Evolutionary conservation across 2,888 invertebrate species (phyloP).

Genomic region (Drosophila glabriapex): DNA sequence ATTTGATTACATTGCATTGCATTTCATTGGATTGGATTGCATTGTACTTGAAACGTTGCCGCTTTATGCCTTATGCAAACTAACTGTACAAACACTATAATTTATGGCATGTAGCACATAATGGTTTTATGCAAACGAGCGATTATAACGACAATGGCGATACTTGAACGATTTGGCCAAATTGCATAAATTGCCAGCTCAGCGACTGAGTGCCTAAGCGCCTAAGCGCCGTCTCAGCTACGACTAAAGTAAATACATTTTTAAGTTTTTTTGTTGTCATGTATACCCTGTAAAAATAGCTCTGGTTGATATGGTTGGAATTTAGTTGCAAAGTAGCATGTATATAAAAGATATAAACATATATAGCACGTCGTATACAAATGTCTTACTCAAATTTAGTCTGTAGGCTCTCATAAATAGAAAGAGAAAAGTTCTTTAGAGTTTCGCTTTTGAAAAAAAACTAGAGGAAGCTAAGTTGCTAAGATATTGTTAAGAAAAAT

Average conservation of each 20-base stretch:
- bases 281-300: background rate
- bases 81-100: constrained; percentile 77
- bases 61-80: constrained; percentile 77
- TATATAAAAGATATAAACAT: background rate
- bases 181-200: constrained; percentile 69
- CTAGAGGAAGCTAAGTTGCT: background rate
- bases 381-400: background rate
- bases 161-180: constrained; percentile 66
- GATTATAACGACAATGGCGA: constrained; percentile 69
- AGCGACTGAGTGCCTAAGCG: constrained; percentile 27
- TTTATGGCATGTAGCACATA: constrained; percentile 77
- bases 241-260: constrained; percentile 37
- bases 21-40: constrained; percentile 44
- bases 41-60: constrained; percentile 55
- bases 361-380: background rate
- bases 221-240: constrained; percentile 49
- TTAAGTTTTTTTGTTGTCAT: background rate
- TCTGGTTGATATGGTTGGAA: background rate
- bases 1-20: constrained; percentile 49
- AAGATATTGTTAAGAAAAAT: background rate
- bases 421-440: background rate
- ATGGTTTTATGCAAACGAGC: constrained; percentile 79
- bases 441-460: background rate
- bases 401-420: background rate
- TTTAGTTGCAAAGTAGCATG: background rate